phyloP scores from a whole-genome alignment of 2,113 vertebrate species.

The Notarius lentiginosus region DNA sequence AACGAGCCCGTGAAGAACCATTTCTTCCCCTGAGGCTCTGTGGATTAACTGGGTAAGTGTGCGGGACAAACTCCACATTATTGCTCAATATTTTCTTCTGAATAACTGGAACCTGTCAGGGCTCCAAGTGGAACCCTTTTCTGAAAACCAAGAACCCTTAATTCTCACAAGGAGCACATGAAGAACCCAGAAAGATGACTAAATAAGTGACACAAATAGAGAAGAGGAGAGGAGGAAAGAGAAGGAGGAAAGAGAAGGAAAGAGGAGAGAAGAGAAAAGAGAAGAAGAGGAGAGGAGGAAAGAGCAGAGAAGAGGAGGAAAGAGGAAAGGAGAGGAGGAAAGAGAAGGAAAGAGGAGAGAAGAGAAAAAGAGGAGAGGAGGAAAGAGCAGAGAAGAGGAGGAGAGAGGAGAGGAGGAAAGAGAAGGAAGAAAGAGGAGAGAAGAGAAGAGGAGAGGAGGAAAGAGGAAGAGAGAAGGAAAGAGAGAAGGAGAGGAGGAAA shows the following conservation, averaged over 20 bases:
- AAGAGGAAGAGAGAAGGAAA: no score
- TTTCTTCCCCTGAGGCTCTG: no score
- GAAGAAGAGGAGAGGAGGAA: neutral
- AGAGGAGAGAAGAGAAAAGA: neutral
- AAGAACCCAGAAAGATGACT: neutral
- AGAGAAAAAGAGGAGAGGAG: neutral
- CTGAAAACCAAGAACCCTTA: neutral
- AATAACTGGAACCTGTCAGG: neutral
- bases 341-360: neutral
- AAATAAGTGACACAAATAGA: neutral
- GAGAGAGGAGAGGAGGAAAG: neutral
- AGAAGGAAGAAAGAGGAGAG: fast-evolving
- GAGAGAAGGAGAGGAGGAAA: no score
- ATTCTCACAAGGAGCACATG: neutral
- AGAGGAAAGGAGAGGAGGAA: neutral
- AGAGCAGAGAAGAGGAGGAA: no score
- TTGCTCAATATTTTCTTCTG: neutral
- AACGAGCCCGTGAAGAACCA: neutral
- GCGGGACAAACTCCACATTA: neutral
- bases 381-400: no score
- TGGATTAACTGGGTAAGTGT: neutral
- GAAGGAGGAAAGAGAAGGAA: neutral
- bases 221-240: no score
- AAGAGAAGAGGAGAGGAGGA: neutral
- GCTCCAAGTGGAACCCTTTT: no score